A percentile compares a stretch with the other conserved stretches of the same genome.
Conservation (phyloP, 2,113 vertebrate genomes). For the Leucopsar rothschildi region DNA sequence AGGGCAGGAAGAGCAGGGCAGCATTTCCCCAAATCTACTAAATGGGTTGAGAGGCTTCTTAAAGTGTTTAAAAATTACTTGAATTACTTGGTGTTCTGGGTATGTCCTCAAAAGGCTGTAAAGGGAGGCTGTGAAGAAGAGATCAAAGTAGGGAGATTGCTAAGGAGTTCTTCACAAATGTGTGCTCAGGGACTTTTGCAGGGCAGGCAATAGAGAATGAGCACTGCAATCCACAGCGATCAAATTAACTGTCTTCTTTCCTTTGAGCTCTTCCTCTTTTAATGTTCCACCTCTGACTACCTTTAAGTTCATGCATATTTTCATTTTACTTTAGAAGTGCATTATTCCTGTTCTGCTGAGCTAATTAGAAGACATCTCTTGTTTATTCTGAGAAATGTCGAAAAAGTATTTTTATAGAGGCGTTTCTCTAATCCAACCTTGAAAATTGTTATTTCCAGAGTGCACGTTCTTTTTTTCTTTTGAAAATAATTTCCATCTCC, state of each 20-base stretch:
- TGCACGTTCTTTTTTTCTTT: not conserved
- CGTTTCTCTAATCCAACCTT: not conserved
- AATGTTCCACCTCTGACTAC: not conserved
- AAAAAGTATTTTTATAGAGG: not conserved
- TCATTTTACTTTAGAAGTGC: not conserved
- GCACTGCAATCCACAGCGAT: not conserved
- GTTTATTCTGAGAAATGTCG: conserved; percentile 6
- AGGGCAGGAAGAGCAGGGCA: not conserved
- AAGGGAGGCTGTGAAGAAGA: not conserved
- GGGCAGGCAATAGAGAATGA: not conserved
- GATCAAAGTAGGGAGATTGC: not conserved
- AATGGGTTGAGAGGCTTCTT: not conserved
- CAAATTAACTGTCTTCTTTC: not conserved
- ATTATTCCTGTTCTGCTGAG: not conserved
- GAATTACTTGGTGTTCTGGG: not conserved
- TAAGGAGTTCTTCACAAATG: not conserved
- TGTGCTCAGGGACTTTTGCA: not conserved
- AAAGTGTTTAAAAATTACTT: not conserved
- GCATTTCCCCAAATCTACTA: not conserved
- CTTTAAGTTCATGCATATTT: not conserved
- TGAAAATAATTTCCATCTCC: not conserved
- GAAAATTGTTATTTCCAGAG: not conserved
- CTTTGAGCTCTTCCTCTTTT: not conserved
- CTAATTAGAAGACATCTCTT: not conserved
- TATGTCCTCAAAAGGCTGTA: not conserved